A percentile compares a stretch with the other conserved stretches of the same genome.
These are phyloP conservation scores for Lasioglossum lativentre DNA, from an alignment of 2,888 invertebrate species.

Conservation along the genomic window DNA sequence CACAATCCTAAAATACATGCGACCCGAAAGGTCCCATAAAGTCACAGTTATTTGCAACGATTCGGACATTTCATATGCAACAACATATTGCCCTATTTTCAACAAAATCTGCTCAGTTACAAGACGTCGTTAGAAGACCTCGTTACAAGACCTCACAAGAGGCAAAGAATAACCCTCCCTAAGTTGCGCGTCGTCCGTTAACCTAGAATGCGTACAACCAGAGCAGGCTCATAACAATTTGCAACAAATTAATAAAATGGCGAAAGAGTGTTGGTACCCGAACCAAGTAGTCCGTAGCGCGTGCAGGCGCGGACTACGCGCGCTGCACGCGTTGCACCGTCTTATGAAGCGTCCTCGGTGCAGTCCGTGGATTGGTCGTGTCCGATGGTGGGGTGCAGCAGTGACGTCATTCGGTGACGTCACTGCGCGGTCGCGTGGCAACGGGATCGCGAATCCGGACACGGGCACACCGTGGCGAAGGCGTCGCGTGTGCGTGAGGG, in stretches of 20 bases:
- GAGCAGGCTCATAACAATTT: neutral
- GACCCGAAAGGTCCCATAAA: too few relatives aligned
- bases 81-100: neutral
- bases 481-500: slow-evolving; percentile 43
- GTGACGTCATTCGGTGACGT: slow-evolving; percentile 77
- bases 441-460: slow-evolving; percentile 78
- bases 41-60: too few relatives aligned
- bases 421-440: slow-evolving; percentile 75
- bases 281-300: neutral
- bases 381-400: slow-evolving; percentile 45
- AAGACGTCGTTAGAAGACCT: too few relatives aligned
- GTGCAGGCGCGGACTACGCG: slow-evolving; percentile 41
- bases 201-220: neutral
- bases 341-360: slow-evolving; percentile 42
- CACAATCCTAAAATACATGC: too few relatives aligned
- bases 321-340: neutral
- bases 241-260: neutral
- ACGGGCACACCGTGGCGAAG: slow-evolving; percentile 63
- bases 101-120: neutral
- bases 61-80: too few relatives aligned
- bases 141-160: neutral
- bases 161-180: neutral
- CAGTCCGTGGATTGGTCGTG: slow-evolving; percentile 51
- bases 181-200: neutral
- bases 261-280: neutral